These are phyloP conservation scores for Gobius niger DNA, from an alignment of 2,113 vertebrate species.

Conservation along the genomic window DNA sequence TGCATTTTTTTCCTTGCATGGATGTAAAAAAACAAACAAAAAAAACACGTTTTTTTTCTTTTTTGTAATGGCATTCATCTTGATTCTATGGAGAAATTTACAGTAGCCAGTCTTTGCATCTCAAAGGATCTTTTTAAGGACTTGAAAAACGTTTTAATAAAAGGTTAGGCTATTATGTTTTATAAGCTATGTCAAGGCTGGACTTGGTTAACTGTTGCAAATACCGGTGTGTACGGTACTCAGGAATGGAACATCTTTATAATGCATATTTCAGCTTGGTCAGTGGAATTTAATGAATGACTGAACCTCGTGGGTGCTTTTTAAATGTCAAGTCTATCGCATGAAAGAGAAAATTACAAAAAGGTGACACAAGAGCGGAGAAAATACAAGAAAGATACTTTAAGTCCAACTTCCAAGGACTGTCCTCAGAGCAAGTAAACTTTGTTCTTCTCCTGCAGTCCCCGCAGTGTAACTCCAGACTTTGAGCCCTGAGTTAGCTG, in stretches of 20 bases:
- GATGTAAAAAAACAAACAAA: too few species aligned
- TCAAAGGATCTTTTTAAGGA: neutral
- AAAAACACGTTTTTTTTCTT: too few species aligned
- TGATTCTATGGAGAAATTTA: neutral
- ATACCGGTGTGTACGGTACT: neutral
- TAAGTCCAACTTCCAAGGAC: conserved; percentile 64
- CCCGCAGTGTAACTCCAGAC: conserved; percentile 68
- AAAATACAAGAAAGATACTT: conserved; percentile 10
- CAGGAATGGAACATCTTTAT: conserved; percentile 1
- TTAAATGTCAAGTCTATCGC: neutral
- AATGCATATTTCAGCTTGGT: neutral
- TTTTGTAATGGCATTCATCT: neutral
- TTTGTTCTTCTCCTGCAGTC: conserved; percentile 38
- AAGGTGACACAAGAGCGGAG: conserved; percentile 5
- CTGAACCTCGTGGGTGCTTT: neutral
- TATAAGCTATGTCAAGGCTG: neutral
- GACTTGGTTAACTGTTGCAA: neutral
- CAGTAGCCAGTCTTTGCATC: neutral
- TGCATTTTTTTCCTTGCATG: too few species aligned
- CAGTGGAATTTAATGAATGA: neutral
- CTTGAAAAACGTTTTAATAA: neutral
- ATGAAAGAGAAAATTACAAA: neutral
- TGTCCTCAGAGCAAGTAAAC: conserved; percentile 59
- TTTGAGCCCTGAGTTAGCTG: conserved; percentile 66
- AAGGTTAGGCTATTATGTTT: neutral